Base-by-base conservation (phyloP, 2,888 invertebrate species). In the Andrena dorsata region DNA sequence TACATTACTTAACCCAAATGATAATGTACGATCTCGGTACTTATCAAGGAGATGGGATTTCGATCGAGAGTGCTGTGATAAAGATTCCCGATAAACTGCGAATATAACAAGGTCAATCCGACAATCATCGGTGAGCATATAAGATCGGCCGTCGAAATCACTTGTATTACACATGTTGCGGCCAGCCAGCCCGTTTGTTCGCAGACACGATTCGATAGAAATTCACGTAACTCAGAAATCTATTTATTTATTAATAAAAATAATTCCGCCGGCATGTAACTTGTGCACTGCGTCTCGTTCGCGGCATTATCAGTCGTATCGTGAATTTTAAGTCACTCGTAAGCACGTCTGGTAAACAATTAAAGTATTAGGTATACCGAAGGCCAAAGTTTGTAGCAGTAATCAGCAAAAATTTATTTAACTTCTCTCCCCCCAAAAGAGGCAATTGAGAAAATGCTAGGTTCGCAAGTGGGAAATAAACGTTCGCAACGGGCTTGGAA, bases 1-100 rank as follows among this genome's bases (percentile, higher is more conserved):
- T 69, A 26, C 75, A 77, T 83, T 79, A 66, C 63, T 83, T 85
- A 84, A 81, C 84, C 83, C 68, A 81, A 26, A 83, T 85, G 63
- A 85, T 82, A 83, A 76, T 60, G 53, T n/a, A 23, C 20, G 49
- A 4, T 69, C 63, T 61, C 56, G 51, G 30, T 74, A 30, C 47
- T 69, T 82, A 80, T 83, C 69, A 30, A 74, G 58, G 26, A 61
- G 76, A 80, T 60, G 63, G 58, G 56, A 76, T 80, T 83, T 71
- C 30, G 65, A 53, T 73, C 28, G 56, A 61, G 58, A 73, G 41
- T 28, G 49, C 26, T 28, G 47, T 13, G 79, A 83, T 74, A 83
- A 87, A 77, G 68, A 41, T 61, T 56, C 41, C 56, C 4, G 83
- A 88, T 84, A 86, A 80, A 82, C 56, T 41, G 60, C 61, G 65